Evolutionary conservation across 2,113 vertebrate genomes (phyloP), one percentile per base, ranked within the genome.

Genomic region (Nerophis lumbriciformis): DNA sequence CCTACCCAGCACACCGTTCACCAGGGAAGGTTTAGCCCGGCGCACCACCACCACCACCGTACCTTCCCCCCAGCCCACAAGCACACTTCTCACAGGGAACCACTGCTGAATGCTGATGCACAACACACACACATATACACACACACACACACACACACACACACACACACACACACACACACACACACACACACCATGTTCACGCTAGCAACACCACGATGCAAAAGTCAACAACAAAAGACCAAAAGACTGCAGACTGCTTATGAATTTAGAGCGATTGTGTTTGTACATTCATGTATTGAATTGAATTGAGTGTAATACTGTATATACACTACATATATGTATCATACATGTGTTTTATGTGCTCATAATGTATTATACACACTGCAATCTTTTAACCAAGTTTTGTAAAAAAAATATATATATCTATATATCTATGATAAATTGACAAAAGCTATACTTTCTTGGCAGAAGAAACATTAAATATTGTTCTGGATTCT

Each of bases 51-150:
- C 64, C 44, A 48, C 59, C 59, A 53, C 64, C 44, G 42, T 59
- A 35, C 72, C 69, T 59, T 69, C 66, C 59, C 66, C 65, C 15
- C 12, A 1, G 42, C 42, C 42, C 42, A 42, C 28, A 49, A 53
- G 52, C 44, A 63, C 59, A 65, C 75, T 76, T 75, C 74, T 69
- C 72, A 77, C 69, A 80, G 77, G 67, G 68, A 72, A 77, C 73
- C 60, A 62, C 64, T 66, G 70, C 72, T 79, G 86, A 86, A 88
- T 83, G 83, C 81, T 88, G 83, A 88, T 82, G 82, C 77, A 75
- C 66, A 65, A 59, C 47, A 71, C 48, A 55, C 62, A 61, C 53
- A 53, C 53, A 54, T 45, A 35, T 61, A 65, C 70, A 81, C 67
- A 76, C 39, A 58, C 47, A 21, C 36, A 21, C 53, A 48, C 7